Base-by-base conservation (phyloP, 2,113 vertebrate species). In the Platysteira castanea region DNA sequence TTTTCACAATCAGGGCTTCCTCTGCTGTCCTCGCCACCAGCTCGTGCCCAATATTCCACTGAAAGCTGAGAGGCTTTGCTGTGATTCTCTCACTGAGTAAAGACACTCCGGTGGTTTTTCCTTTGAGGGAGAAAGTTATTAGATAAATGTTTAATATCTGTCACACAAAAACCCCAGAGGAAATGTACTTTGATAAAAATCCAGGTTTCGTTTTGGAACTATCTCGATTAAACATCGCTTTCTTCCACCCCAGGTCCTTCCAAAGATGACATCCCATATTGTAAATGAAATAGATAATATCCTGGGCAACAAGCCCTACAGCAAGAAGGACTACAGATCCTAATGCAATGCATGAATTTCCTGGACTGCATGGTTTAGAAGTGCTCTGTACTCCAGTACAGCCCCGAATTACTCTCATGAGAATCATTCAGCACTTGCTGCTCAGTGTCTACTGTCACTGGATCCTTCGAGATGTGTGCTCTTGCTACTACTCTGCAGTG, bases 251-350 rank as follows among this genome's bases (percentile, higher is more conserved):
- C 96, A 99, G 99, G 99, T 99, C 79, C 99, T 99, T 95, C 99
- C 99, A 79, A 99, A 99, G 98, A 99, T 99, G 99, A 99, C 99
- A 10, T 99, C 99, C 65, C 99, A 99, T 0, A 97, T 99, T 53
- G 99, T 99, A 54, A 99, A 98, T 1, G 99, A 99, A 82, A 99
- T 99, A 13, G 99, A 99, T 95, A 99, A 99, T 94, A 99, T 99
- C 75, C 94, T 99, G 92, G 99, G 99, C 73, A 99, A 99, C 95
- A 98, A 99, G 90, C 99, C 99, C 53, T 99, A 98, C 98, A 98
- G 98, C 97, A 99, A 99, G 98, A 99, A 99, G 97, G 99, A 99
- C 97, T 99, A 99, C 93, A 98, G 99, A 83, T 99, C 99, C 9
- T 99, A 99, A 98, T 57, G 88, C 75, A 37, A 39, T 96, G 98